Percentiles rank a stretch among this genome's conserved stretches.
phyloP scores from a whole-genome alignment of 2,888 invertebrate species.

The Tenodera sinensis region DNA sequence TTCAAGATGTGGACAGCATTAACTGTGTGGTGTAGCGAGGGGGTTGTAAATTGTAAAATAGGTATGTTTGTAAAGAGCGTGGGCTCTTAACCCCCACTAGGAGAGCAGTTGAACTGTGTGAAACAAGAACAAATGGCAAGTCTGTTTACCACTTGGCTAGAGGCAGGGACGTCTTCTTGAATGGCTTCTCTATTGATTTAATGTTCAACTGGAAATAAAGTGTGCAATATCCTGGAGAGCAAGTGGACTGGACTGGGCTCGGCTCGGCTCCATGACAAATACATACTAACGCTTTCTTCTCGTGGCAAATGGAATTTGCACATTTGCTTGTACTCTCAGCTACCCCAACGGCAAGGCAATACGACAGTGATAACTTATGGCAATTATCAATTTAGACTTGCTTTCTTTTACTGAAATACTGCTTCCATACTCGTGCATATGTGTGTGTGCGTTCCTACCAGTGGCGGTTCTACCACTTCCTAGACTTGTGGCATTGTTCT shows the following conservation, averaged over 20 bases:
- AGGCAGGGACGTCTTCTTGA: neutral
- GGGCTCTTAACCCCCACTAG: neutral
- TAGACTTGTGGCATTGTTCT: too few species aligned
- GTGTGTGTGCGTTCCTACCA: too few species aligned
- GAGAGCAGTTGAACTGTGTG: neutral
- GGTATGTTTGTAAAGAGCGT: too few species aligned
- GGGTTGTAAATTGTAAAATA: too few species aligned
- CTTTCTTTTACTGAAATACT: neutral
- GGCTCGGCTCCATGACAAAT: too few species aligned
- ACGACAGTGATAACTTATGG: neutral
- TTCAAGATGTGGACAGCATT: too few species aligned
- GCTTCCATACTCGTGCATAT: neutral
- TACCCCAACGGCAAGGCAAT: neutral
- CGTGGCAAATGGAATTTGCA: neutral
- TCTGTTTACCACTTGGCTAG: neutral
- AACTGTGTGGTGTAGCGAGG: too few species aligned
- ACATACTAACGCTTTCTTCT: neutral
- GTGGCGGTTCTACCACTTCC: too few species aligned
- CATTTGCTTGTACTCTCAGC: neutral
- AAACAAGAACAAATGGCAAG: neutral
- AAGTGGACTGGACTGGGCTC: neutral
- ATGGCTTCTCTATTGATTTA: neutral
- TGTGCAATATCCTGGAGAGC: neutral
- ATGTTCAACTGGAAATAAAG: neutral
- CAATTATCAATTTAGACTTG: neutral